A percentile compares a stretch with the other conserved stretches of the same genome.
phyloP scores from a whole-genome alignment of 92 coral and sea anemone species.

The Siderastrea siderea region DNA sequence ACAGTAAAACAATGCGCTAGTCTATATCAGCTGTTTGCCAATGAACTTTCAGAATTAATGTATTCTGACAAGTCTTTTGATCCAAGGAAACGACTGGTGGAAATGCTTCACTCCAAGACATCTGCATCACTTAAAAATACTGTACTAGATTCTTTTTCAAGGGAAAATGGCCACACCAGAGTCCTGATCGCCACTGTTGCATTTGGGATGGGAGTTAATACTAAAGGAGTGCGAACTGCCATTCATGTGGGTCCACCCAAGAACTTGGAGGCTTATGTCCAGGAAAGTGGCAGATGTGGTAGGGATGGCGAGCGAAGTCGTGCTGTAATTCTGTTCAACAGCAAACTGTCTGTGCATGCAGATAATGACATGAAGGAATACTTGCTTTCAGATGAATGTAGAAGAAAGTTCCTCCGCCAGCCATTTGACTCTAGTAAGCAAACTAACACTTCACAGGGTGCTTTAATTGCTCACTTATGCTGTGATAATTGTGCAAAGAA shows the following conservation, averaged over 20 bases:
- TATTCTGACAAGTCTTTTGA: too few relatives aligned
- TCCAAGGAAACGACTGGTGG: too few relatives aligned
- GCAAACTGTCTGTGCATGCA: slow-evolving; percentile 16
- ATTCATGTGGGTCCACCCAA: slow-evolving; percentile 59
- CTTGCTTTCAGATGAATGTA: slow-evolving; percentile 20
- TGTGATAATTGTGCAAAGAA: too few relatives aligned
- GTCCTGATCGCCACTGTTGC: too few relatives aligned
- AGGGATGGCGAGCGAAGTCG: slow-evolving; percentile 52
- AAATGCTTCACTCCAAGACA: too few relatives aligned
- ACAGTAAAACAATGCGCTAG: slow-evolving; percentile 46
- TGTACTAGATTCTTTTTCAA: too few relatives aligned
- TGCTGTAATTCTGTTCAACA: slow-evolving; percentile 47
- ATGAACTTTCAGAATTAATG: background rate
- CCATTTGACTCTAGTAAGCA: slow-evolving; percentile 18
- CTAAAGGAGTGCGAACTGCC: too few relatives aligned
- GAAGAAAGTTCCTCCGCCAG: slow-evolving; percentile 4
- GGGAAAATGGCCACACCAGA: too few relatives aligned
- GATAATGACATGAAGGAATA: slow-evolving; percentile 55
- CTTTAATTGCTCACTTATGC: too few relatives aligned
- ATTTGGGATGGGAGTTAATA: too few relatives aligned
- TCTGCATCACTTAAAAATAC: too few relatives aligned
- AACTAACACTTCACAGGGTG: too few relatives aligned
- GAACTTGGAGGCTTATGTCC: slow-evolving; percentile 53
- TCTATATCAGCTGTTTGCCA: slow-evolving; percentile 45
- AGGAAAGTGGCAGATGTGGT: slow-evolving; percentile 58